phyloP scores from a whole-genome alignment of 2,113 vertebrate genomes.

The Eleginops maclovinus region DNA sequence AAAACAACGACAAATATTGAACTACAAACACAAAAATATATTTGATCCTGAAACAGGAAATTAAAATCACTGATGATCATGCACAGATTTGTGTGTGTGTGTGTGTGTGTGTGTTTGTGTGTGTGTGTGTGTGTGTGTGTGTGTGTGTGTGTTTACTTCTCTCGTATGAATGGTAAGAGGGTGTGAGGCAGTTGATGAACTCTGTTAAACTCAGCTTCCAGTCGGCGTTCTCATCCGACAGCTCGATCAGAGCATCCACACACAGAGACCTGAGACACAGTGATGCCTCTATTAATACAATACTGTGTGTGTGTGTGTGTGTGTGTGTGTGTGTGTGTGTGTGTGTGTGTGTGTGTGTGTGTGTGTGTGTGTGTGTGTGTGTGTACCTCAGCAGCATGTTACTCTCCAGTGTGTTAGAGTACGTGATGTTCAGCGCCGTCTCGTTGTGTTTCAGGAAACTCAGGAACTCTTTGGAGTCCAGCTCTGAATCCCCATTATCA shows the following conservation, averaged over 20 bases:
- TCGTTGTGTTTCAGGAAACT: constrained; percentile 94
- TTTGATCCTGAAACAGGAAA: background rate
- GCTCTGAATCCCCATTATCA: constrained; percentile 60
- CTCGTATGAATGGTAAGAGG: constrained; percentile 90
- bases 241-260: constrained; percentile 93
- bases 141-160: constrained; percentile 83
- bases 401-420: constrained; percentile 87
- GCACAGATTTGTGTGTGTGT: too few species aligned
- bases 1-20: too few species aligned
- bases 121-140: background rate
- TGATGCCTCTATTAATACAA: background rate
- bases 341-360: constrained; percentile 11
- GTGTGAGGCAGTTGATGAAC: constrained; percentile 94
- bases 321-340: background rate
- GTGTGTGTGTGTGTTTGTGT: too few species aligned
- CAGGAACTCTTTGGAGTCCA: constrained; percentile 91
- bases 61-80: background rate
- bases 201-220: constrained; percentile 96
- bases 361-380: constrained; percentile 17
- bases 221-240: constrained; percentile 95
- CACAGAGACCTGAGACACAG: constrained; percentile 88
- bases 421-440: constrained; percentile 89
- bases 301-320: background rate
- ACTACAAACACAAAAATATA: too few species aligned
- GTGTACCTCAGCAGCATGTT: constrained; percentile 90